Percentiles rank a stretch among this genome's conserved stretches.
Conservation (phyloP, 2,113 vertebrate species). For the Megaceryle maxima region DNA sequence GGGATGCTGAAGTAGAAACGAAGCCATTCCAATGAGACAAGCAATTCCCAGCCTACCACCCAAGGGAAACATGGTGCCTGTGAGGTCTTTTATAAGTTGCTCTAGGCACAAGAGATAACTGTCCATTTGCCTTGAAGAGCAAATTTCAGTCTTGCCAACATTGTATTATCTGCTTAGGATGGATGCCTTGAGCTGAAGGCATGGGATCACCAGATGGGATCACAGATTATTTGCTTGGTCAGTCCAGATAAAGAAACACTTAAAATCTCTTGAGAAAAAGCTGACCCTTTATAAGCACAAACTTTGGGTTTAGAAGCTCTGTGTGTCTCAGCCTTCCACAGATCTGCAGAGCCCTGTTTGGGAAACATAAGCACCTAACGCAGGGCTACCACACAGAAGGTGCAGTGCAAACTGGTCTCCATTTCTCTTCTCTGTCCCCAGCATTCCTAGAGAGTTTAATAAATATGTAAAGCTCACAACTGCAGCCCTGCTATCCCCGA, state of each 20-base stretch:
- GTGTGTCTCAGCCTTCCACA: background rate
- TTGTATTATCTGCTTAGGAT: background rate
- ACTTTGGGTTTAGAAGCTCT: background rate
- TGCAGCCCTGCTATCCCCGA: background rate
- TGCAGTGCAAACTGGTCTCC: background rate
- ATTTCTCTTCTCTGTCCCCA: slow-evolving; percentile 8
- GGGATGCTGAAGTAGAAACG: background rate
- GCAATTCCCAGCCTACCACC: background rate
- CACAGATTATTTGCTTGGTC: background rate
- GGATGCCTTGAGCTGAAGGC: background rate
- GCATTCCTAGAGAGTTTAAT: slow-evolving; percentile 66
- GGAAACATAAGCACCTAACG: background rate
- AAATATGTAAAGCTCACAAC: slow-evolving; percentile 59
- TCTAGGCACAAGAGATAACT: background rate
- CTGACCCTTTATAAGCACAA: background rate
- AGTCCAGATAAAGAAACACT: background rate
- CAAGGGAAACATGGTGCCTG: background rate
- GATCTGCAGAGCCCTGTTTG: background rate
- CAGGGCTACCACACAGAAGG: background rate
- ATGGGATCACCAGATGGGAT: background rate
- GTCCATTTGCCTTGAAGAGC: background rate
- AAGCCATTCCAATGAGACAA: background rate
- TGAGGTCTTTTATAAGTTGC: background rate
- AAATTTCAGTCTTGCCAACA: background rate
- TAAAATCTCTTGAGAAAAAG: background rate